These are phyloP conservation scores for Salarias fasciatus DNA, from an alignment of 2,797 vertebrate species.

Conservation along the genomic window DNA sequence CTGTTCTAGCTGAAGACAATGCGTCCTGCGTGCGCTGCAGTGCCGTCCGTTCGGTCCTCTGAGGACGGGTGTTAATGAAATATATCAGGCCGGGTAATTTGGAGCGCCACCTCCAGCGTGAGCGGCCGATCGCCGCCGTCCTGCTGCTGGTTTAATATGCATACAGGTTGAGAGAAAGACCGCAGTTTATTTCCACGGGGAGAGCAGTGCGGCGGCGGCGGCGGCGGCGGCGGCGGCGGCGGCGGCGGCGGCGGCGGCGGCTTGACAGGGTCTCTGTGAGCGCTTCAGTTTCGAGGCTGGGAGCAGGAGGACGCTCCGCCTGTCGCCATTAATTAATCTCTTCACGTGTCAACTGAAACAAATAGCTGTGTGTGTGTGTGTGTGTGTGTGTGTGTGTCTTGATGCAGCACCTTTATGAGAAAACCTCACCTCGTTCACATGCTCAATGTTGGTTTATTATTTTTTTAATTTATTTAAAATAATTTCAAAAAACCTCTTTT, in stretches of 20 bases:
- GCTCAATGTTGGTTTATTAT: too few species aligned
- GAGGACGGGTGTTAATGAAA: slow-evolving; percentile 77
- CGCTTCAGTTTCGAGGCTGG: too few species aligned
- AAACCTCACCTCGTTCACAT: too few species aligned
- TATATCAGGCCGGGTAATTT: slow-evolving; percentile 77
- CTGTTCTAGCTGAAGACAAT: slow-evolving; percentile 76
- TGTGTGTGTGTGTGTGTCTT: slow-evolving; percentile 10
- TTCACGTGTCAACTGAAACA: slow-evolving; percentile 36
- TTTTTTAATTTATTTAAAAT: too few species aligned
- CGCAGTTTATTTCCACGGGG: slow-evolving; percentile 55
- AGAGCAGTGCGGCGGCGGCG: slow-evolving; percentile 26
- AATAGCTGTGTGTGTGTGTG: neutral
- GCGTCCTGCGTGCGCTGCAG: slow-evolving; percentile 65
- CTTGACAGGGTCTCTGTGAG: slow-evolving; percentile 42
- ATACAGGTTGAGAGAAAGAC: slow-evolving; percentile 50
- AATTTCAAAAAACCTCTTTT: too few species aligned
- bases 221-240: slow-evolving; percentile 9
- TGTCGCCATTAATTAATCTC: slow-evolving; percentile 53
- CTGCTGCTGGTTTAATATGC: slow-evolving; percentile 67
- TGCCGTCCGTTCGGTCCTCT: slow-evolving; percentile 71
- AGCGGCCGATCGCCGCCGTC: slow-evolving; percentile 60
- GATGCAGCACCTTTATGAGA: slow-evolving; percentile 75
- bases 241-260: slow-evolving; percentile 3
- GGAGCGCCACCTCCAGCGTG: slow-evolving; percentile 65
- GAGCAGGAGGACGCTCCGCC: slow-evolving; percentile 22